Percentiles rank a stretch among this genome's conserved stretches.
Conservation (phyloP, 2,113 vertebrate species). For the Tretioscincus oriximinensis region DNA sequence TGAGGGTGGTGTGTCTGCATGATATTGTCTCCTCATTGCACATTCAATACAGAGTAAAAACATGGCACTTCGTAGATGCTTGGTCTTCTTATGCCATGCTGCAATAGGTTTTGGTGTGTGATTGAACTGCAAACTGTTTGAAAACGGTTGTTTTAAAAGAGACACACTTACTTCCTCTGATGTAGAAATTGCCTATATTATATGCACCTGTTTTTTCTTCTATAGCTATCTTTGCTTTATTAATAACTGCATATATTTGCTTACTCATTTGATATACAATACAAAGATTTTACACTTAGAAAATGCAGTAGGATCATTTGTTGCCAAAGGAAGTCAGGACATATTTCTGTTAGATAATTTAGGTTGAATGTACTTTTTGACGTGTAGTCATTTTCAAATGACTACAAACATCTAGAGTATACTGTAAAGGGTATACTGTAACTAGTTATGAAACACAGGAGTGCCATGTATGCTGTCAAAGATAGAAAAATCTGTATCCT, state of each 20-base stretch:
- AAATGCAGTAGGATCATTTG: not conserved
- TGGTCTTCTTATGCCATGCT: too few species aligned
- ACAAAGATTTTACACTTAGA: not conserved
- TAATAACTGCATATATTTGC: not conserved
- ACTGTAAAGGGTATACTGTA: not conserved
- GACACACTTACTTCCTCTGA: too few species aligned
- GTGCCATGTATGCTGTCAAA: not conserved
- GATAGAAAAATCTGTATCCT: not conserved
- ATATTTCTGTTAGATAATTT: too few species aligned
- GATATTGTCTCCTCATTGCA: too few species aligned
- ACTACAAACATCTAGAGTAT: not conserved
- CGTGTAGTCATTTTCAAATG: not conserved
- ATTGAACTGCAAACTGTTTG: too few species aligned
- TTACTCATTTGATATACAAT: not conserved
- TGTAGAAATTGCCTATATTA: not conserved
- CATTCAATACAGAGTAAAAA: too few species aligned
- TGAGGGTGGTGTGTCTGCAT: too few species aligned
- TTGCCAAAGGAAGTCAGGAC: not conserved
- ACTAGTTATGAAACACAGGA: not conserved
- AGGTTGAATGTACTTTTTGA: not conserved
- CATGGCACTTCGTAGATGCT: too few species aligned
- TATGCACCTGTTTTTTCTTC: not conserved
- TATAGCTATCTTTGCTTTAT: not conserved
- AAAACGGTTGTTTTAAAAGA: too few species aligned
- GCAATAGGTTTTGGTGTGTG: too few species aligned